Conservation (phyloP, 1,140 invertebrate species). For the Atta colombica region DNA sequence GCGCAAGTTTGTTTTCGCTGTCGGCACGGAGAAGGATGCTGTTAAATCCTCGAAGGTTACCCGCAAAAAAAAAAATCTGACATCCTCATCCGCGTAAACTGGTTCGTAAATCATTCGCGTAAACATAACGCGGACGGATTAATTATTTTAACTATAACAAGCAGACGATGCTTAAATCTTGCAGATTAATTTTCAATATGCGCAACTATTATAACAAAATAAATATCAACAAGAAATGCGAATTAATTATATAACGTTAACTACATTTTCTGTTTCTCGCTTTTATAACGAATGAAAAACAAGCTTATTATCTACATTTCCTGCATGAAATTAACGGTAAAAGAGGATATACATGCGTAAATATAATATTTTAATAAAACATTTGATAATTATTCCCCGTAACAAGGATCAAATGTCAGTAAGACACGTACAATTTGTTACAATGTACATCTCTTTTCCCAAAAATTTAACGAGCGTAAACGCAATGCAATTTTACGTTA, state of each 20-base stretch:
- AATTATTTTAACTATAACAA: slow-evolving; percentile 36
- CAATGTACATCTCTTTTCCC: not conserved
- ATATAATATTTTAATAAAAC: slow-evolving; percentile 42
- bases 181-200: slow-evolving; percentile 32
- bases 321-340: slow-evolving; percentile 32
- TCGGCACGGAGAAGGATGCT: not conserved
- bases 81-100: slow-evolving; percentile 5
- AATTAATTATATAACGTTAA: slow-evolving; percentile 47
- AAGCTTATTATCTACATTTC: slow-evolving; percentile 24
- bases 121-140: slow-evolving; percentile 20
- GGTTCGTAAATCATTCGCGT: slow-evolving; percentile 42
- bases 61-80: slow-evolving; percentile 17
- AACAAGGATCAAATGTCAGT: slow-evolving; percentile 21
- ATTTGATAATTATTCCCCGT: slow-evolving; percentile 19
- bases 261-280: not conserved
- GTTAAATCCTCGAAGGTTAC: slow-evolving; percentile 27
- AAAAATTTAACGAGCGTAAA: slow-evolving; percentile 23
- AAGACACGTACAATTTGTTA: slow-evolving; percentile 13
- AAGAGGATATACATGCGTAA: slow-evolving; percentile 29
- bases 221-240: slow-evolving; percentile 18
- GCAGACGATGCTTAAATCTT: slow-evolving; percentile 24
- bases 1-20: slow-evolving; percentile 49
- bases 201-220: not conserved
- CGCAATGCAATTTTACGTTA: slow-evolving; percentile 1
- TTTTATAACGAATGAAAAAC: slow-evolving; percentile 6